Evolutionary conservation across 1,140 invertebrate genomes (phyloP).

Genomic region (Aphis craccivora): DNA sequence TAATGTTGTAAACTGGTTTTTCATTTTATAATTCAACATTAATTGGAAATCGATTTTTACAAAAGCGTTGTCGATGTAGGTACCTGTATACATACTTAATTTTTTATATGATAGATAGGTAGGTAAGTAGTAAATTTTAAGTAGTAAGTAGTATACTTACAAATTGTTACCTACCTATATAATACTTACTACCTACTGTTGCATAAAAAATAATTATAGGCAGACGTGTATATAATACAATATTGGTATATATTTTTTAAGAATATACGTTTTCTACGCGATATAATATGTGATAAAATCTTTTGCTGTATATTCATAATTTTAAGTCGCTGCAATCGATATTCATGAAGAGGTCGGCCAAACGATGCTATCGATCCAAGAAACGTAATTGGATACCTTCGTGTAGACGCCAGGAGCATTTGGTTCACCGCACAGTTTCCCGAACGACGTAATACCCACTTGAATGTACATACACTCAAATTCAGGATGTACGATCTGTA

Average conservation of each 20-base stretch:
- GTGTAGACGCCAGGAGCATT: conserved; percentile 69
- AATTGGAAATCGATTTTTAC: no score
- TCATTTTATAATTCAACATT: no score
- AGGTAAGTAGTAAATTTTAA: no score
- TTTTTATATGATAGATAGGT: no score
- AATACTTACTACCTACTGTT: neutral
- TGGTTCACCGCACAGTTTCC: conserved; percentile 64
- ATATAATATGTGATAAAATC: no score
- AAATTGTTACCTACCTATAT: neutral
- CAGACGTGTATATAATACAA: no score
- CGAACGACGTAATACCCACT: conserved; percentile 68
- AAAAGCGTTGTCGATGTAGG: no score
- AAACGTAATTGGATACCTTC: conserved; percentile 67
- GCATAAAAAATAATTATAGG: neutral
- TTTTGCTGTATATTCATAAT: neutral
- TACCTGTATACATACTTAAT: no score
- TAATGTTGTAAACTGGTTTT: no score
- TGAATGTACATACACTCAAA: conserved; percentile 67
- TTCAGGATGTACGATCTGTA: conserved; percentile 62
- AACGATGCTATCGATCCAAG: conserved; percentile 68
- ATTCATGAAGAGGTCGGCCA: conserved; percentile 59
- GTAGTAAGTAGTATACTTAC: no score
- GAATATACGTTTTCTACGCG: no score
- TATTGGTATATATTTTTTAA: no score
- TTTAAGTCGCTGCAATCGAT: neutral